phyloP scores from a whole-genome alignment of 2,113 vertebrate genomes.

The Vicugna pacos region DNA sequence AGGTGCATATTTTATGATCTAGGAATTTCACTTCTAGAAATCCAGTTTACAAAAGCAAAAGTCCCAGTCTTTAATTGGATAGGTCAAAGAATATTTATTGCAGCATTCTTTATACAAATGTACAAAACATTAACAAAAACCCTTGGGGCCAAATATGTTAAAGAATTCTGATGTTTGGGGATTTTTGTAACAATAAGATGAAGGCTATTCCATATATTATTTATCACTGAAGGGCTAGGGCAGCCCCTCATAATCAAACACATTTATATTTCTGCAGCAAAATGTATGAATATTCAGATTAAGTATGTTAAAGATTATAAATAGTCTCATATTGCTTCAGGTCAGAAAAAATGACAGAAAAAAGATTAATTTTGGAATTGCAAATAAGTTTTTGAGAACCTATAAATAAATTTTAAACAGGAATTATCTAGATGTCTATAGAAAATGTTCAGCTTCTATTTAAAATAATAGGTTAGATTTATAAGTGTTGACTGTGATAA shows the following conservation, averaged over 20 bases:
- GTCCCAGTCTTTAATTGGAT: neutral
- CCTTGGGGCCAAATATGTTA: neutral
- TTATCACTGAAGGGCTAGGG: neutral
- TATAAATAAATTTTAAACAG: neutral
- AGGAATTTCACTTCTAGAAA: neutral
- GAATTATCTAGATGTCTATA: neutral
- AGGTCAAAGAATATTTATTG: neutral
- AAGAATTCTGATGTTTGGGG: neutral
- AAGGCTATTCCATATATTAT: neutral
- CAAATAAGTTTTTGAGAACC: neutral
- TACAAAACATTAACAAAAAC: neutral
- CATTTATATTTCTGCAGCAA: neutral
- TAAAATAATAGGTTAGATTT: conserved; percentile 31
- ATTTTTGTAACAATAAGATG: neutral
- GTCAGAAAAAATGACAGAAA: conserved; percentile 7
- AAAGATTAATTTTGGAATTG: neutral
- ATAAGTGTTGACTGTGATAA: neutral
- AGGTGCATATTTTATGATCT: neutral
- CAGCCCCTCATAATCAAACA: neutral
- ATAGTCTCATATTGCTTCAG: neutral
- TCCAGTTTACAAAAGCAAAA: neutral
- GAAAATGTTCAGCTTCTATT: conserved; percentile 10
- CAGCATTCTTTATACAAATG: neutral
- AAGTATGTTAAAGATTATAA: neutral
- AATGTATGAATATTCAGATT: conserved; percentile 32